Evolutionary conservation across 2,113 vertebrate genomes (phyloP).

Genomic region (Xerus inauris): DNA sequence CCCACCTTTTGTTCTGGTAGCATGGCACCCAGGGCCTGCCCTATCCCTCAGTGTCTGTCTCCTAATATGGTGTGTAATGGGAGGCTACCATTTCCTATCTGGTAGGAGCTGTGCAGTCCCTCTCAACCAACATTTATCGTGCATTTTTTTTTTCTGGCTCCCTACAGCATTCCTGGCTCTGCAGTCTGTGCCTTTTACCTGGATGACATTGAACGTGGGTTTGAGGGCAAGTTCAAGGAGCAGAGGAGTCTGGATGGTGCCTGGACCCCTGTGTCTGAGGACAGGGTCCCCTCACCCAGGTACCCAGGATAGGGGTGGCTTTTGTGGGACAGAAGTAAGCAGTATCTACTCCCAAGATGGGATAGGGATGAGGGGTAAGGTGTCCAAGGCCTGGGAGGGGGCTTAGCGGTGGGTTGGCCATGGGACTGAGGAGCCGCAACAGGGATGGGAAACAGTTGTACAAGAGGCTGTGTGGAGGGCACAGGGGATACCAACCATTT

Average conservation of each 20-base stretch:
- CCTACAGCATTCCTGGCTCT: conserved; percentile 94
- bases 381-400: background rate
- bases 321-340: conserved; percentile 9
- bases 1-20: background rate
- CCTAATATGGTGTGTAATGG: background rate
- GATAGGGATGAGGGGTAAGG: background rate
- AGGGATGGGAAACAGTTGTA: background rate
- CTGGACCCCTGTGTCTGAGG: conserved; percentile 94
- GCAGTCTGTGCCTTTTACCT: conserved; percentile 97
- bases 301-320: conserved; percentile 68
- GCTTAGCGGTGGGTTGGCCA: background rate
- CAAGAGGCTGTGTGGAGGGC: accelerated
- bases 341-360: background rate
- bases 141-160: background rate
- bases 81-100: background rate
- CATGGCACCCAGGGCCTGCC: background rate
- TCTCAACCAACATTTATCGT: background rate
- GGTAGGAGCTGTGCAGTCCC: background rate
- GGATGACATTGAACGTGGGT: conserved; percentile 95
- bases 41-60: background rate
- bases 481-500: background rate
- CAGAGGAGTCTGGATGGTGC: conserved; percentile 91
- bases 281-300: conserved; percentile 95
- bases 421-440: background rate
- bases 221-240: conserved; percentile 95